Conservation (phyloP, 2,113 vertebrate species). For the Phylloscopus trochilus region DNA sequence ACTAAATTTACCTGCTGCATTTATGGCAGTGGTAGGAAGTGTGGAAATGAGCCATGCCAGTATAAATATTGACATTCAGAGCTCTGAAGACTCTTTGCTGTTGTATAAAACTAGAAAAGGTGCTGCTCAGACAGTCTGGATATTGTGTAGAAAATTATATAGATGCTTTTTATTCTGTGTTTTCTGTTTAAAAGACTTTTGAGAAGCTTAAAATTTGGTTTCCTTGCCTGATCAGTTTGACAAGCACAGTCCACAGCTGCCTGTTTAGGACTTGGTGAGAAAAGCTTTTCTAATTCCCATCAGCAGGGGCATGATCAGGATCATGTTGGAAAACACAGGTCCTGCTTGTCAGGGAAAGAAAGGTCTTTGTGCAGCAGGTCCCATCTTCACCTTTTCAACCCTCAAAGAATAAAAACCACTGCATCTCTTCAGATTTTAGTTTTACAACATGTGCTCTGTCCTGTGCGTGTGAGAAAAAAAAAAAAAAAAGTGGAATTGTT, state of each 20-base stretch:
- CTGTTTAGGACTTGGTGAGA: neutral
- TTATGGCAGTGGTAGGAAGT: neutral
- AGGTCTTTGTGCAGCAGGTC: neutral
- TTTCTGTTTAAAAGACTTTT: neutral
- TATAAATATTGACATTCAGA: neutral
- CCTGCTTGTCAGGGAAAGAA: neutral
- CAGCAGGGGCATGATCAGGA: neutral
- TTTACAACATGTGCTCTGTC: neutral
- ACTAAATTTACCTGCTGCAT: neutral
- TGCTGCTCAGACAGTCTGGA: neutral
- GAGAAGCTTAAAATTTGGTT: neutral
- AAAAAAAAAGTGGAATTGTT: neutral
- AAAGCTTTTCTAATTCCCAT: neutral
- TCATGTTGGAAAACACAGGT: neutral
- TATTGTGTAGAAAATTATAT: neutral
- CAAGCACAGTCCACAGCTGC: neutral
- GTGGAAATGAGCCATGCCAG: neutral
- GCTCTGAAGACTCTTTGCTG: neutral
- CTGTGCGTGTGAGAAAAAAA: rapidly evolving
- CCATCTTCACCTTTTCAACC: neutral
- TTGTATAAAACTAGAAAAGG: neutral
- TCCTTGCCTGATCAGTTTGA: neutral
- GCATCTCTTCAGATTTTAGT: neutral
- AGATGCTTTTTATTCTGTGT: neutral
- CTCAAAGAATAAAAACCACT: neutral